Percentiles rank a stretch among this genome's conserved stretches.
These are phyloP conservation scores for Kuschelorhynchus macadamiae DNA, from an alignment of 2,888 invertebrate genomes.

Conservation along the genomic window DNA sequence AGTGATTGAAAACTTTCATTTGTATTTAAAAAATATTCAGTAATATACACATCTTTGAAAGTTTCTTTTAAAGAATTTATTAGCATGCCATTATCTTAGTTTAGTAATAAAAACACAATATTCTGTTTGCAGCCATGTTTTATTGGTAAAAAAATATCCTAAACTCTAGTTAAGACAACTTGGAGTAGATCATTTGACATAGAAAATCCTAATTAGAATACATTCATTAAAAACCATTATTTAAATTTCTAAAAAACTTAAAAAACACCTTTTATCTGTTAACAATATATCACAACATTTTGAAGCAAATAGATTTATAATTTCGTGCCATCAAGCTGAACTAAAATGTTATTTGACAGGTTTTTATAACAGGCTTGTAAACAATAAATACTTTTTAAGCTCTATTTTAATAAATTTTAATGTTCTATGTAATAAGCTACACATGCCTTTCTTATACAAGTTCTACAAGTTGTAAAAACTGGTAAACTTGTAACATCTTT, in stretches of 20 bases:
- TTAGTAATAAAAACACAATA: not conserved
- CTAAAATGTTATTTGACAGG: no score
- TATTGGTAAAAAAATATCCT: conserved; percentile 80
- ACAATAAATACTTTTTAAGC: no score
- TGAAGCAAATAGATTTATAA: conserved; percentile 3
- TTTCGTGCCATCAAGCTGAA: no score
- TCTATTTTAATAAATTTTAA: no score
- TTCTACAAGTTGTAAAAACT: no score
- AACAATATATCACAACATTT: conserved; percentile 43
- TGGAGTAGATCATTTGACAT: conserved; percentile 62
- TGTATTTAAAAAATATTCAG: conserved; percentile 22
- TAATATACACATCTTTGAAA: no score
- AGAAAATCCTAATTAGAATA: conserved; percentile 31
- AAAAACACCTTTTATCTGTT: conserved; percentile 23
- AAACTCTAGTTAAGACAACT: conserved; percentile 78
- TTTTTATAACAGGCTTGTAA: no score
- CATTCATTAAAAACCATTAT: conserved; percentile 18
- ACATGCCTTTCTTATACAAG: no score
- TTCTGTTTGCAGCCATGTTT: conserved; percentile 68
- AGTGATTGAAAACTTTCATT: conserved; percentile 27
- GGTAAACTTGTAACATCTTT: no score
- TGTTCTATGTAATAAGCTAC: no score
- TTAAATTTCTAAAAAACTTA: conserved; percentile 36
- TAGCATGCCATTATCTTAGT: no score
- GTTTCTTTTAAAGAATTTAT: no score